Evolutionary conservation across 2,888 invertebrate species (phyloP).

Genomic region (Candidula unifasciata): DNA sequence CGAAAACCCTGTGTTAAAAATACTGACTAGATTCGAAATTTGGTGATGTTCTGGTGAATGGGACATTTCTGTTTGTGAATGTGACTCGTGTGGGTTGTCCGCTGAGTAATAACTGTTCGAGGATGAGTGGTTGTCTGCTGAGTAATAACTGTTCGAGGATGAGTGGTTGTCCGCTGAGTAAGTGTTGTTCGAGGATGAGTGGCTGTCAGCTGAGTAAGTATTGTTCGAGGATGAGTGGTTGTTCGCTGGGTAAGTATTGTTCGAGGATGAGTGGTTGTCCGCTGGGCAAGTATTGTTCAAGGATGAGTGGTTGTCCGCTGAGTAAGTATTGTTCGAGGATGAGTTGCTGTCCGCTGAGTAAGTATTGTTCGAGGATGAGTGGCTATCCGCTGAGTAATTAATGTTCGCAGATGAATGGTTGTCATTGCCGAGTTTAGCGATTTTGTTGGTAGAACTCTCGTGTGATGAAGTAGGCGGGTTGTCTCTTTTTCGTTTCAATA

Average conservation of each 20-base stretch:
- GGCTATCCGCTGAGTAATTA: conserved; percentile 23
- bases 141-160: background rate
- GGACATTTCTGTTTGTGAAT: background rate
- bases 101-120: conserved; percentile 7
- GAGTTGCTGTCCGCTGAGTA: conserved; percentile 17
- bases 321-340: background rate
- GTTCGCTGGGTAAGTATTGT: conserved; percentile 6
- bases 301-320: background rate
- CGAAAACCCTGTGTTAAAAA: conserved; percentile 73
- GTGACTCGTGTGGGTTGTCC: conserved; percentile 27
- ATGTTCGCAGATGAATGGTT: background rate
- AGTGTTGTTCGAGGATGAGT: background rate
- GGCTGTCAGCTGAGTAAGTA: conserved; percentile 19
- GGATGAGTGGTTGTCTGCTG: background rate
- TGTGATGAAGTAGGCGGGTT: background rate
- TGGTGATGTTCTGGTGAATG: conserved; percentile 65
- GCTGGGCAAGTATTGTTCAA: background rate
- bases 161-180: conserved; percentile 21
- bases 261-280: background rate
- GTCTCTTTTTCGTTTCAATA: conserved; percentile 53
- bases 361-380: background rate
- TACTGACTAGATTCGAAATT: conserved; percentile 71
- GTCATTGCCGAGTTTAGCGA: conserved; percentile 33
- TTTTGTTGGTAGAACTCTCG: conserved; percentile 44
- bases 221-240: background rate